Evolutionary conservation across 2,888 invertebrate genomes (phyloP), one percentile per base, ranked within the genome.

Genomic region (Yponomeuta cagnagella): DNA sequence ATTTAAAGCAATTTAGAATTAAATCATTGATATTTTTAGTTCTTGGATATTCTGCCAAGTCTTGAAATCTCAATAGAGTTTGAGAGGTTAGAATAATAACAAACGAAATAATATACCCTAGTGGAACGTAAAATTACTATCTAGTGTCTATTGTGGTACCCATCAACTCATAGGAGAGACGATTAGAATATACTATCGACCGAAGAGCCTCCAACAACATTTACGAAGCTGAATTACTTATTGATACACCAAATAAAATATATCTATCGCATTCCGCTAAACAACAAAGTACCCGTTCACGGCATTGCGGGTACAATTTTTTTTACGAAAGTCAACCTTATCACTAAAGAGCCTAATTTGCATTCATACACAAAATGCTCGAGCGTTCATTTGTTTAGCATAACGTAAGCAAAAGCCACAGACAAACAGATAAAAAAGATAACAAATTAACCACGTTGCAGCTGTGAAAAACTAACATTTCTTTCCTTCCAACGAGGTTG

Each of bases 391-490:
- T 58, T 12, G 52, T 15, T 30, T 65, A 31, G 12, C 30, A 65
- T 65, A 65, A 65, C 31, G 12, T 10, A 10, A 65, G 4, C 31
- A 65, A 65, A 64, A 67, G 23, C 67, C 67, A 67, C 33, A 15
- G 33, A 67, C n/a, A 15, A 67, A 67, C 15, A 67, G 15, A 67
- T 8, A 64, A 64, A 23, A 10, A 23, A 23, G 23, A n/a, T 63
- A 37, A n/a, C 67, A 67, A 67, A 37, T 23, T 2, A 64, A 10
- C 2, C 64, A 30, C 64, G 9, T 1, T 5, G 12, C 52, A 58
- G 52, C 3, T 58, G 70, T 70, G 82, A 82, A 82, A 83, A 78
- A 90, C 90, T 86, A 88, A 92, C 91, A 78, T 83, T 86, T 90
- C 76, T 81, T 89, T 74, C 86, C 88, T 75, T 85, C 80, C 76